These are phyloP conservation scores for Bubo bubo DNA, from an alignment of 2,113 vertebrate genomes.

Conservation along the genomic window DNA sequence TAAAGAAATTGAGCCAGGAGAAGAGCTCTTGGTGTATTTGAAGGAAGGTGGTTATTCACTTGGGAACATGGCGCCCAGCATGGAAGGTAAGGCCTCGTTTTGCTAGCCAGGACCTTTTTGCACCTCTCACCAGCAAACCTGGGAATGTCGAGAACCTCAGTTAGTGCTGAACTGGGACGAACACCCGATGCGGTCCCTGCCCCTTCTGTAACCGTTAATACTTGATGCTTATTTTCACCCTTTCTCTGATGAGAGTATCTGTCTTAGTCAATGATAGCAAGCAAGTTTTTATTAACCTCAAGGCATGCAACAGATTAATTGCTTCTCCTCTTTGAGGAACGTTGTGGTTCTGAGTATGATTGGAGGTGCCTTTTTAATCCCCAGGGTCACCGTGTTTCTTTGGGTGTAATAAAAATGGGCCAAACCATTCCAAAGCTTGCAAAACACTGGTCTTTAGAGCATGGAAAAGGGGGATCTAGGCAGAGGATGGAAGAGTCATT, in stretches of 20 bases:
- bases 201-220: not conserved
- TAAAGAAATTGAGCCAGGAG: conserved; percentile 93
- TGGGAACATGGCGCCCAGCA: conserved; percentile 89
- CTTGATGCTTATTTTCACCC: not conserved
- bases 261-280: not conserved
- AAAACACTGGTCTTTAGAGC: not conserved
- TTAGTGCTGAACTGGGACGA: not conserved
- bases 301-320: not conserved
- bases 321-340: not conserved
- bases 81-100: conserved; percentile 88
- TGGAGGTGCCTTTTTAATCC: not conserved
- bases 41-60: conserved; percentile 92
- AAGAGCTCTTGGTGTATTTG: conserved; percentile 95
- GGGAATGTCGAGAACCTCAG: not conserved
- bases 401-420: not conserved
- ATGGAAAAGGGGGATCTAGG: not conserved
- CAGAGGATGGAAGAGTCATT: not conserved
- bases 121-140: not conserved
- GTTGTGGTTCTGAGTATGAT: not conserved
- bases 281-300: not conserved
- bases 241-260: too few species aligned
- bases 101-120: not conserved
- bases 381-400: not conserved
- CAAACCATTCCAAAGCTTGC: not conserved
- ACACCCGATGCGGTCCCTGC: not conserved